Evolutionary conservation across 2,797 vertebrate genomes (phyloP).

Genomic region (Ibycter americanus): DNA sequence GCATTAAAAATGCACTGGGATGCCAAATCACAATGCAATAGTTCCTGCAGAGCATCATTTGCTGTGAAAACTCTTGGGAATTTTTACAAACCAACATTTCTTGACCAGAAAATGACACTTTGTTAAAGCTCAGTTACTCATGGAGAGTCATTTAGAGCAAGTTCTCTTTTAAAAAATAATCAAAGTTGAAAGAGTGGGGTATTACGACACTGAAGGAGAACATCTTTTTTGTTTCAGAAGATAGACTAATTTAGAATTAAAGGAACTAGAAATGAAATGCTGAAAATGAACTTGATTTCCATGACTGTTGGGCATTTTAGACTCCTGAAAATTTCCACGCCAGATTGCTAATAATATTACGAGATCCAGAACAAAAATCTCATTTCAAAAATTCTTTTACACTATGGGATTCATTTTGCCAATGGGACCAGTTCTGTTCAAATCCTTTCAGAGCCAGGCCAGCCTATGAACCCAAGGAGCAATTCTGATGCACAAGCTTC

Average conservation of each 20-base stretch:
- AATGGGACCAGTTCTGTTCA: neutral
- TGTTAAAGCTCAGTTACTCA: neutral
- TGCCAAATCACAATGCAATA: neutral
- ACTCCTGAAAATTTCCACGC: neutral
- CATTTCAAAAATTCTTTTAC: neutral
- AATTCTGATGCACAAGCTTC: neutral
- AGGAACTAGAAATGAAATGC: neutral
- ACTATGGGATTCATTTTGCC: neutral
- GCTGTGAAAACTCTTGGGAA: neutral
- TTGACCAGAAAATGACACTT: neutral
- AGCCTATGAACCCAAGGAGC: neutral
- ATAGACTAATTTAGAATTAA: neutral
- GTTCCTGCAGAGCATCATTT: neutral
- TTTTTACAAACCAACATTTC: neutral
- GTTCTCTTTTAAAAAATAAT: neutral
- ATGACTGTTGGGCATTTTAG: neutral
- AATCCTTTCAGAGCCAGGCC: neutral
- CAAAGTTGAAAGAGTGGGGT: neutral
- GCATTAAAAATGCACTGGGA: neutral
- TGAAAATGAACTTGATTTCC: neutral
- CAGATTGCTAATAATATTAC: neutral
- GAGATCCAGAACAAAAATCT: neutral
- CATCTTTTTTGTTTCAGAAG: neutral
- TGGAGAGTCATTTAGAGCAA: neutral
- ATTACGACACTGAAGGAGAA: neutral